Percentiles rank a stretch among this genome's conserved stretches.
These are phyloP conservation scores for Rhinopithecus roxellana DNA, from an alignment of 2,113 vertebrate genomes.

Conservation along the genomic window DNA sequence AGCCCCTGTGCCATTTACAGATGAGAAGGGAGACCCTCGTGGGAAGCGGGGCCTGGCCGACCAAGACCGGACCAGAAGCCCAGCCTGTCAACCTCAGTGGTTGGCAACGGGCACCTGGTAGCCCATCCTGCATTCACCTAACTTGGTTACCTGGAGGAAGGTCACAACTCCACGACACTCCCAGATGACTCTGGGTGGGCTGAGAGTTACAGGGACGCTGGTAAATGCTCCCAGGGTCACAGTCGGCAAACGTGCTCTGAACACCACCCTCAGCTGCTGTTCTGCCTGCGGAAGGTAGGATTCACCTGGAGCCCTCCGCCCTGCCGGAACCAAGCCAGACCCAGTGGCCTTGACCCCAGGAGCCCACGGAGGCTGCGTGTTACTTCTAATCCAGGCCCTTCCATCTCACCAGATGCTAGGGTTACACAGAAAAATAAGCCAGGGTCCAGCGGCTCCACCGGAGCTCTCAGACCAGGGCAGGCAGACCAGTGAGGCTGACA, in stretches of 20 bases:
- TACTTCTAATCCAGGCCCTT: not conserved
- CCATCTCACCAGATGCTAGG: not conserved
- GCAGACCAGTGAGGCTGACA: not conserved
- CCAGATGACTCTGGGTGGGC: not conserved
- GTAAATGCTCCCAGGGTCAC: not conserved
- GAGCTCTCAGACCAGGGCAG: not conserved
- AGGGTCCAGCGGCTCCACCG: rapidly evolving
- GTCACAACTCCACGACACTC: not conserved
- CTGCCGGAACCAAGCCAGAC: rapidly evolving
- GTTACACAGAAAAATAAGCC: not conserved
- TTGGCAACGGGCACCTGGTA: too few relatives aligned
- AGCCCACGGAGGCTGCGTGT: not conserved
- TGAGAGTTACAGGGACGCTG: too few relatives aligned
- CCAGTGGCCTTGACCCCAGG: not conserved
- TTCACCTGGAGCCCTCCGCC: too few relatives aligned
- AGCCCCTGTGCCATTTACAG: too few relatives aligned
- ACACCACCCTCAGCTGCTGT: not conserved
- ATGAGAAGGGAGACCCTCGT: too few relatives aligned
- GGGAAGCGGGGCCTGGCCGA: too few relatives aligned
- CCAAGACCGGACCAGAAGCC: too few relatives aligned
- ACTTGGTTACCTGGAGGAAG: too few relatives aligned
- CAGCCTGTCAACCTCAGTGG: too few relatives aligned
- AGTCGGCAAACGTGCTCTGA: not conserved
- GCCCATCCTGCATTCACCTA: too few relatives aligned
- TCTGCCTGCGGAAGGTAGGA: rapidly evolving